Percentiles rank a stretch among this genome's conserved stretches.
Evolutionary conservation across 2,113 vertebrate species (phyloP).

Genomic region (Colossoma macropomum): DNA sequence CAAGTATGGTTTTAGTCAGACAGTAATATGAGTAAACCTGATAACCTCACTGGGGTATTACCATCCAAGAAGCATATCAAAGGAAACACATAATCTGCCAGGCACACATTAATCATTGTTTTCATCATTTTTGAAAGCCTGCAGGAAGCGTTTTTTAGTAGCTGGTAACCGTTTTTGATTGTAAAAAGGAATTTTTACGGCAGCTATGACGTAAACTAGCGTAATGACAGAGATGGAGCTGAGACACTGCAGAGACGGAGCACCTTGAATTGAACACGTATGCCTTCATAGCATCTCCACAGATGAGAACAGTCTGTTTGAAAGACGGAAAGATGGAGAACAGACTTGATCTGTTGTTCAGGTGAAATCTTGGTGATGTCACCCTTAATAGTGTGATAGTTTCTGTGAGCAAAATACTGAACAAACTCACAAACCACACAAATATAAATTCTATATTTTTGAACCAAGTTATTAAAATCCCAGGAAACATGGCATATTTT

Average conservation of each 20-base stretch:
- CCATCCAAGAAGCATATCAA: slow-evolving; percentile 43
- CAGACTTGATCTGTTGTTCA: slow-evolving; percentile 3
- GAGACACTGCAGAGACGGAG: slow-evolving; percentile 48
- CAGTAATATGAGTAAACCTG: slow-evolving; percentile 13
- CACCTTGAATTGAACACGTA: slow-evolving; percentile 60
- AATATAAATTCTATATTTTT: too few species aligned
- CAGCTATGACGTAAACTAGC: slow-evolving; percentile 46
- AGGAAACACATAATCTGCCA: slow-evolving; percentile 28
- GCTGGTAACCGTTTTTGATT: slow-evolving; percentile 15
- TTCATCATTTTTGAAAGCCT: slow-evolving; percentile 20
- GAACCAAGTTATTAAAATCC: too few species aligned
- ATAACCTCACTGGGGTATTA: slow-evolving; percentile 21
- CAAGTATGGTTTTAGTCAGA: slow-evolving; percentile 7
- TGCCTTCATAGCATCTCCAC: slow-evolving; percentile 8
- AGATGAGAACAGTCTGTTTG: slow-evolving; percentile 5
- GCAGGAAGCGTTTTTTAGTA: slow-evolving; percentile 4
- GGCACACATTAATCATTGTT: slow-evolving; percentile 35
- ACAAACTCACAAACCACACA: too few species aligned
- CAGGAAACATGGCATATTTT: too few species aligned
- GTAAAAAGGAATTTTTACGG: neutral
- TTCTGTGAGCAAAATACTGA: too few species aligned
- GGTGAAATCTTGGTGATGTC: neutral
- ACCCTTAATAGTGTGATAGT: neutral
- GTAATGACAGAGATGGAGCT: slow-evolving; percentile 38
- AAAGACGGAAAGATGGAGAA: neutral